Evolutionary conservation across 2,797 vertebrate species (phyloP).

Genomic region (Poeciliopsis presidionis): DNA sequence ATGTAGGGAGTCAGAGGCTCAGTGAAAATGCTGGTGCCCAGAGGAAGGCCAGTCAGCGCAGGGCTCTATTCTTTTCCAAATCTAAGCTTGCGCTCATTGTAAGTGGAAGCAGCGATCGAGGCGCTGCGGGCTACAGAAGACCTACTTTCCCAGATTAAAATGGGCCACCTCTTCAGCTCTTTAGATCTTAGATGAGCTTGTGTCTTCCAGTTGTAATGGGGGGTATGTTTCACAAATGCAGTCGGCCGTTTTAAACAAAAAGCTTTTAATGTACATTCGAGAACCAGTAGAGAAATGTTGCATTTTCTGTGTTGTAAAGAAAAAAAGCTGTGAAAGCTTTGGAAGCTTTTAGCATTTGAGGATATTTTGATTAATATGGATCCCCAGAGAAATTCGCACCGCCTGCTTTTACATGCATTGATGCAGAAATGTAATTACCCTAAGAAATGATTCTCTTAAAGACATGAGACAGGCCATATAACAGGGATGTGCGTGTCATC

Average conservation of each 20-base stretch:
- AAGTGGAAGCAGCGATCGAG: slow-evolving; percentile 69
- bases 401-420: slow-evolving; percentile 80
- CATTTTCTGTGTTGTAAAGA: slow-evolving; percentile 18
- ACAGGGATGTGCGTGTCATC: slow-evolving; percentile 71
- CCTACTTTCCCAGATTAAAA: slow-evolving; percentile 80
- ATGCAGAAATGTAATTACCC: slow-evolving; percentile 86
- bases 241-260: slow-evolving; percentile 21
- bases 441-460: slow-evolving; percentile 83
- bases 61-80: slow-evolving; percentile 68
- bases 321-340: slow-evolving; percentile 4
- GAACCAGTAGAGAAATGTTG: background rate
- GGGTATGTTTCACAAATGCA: slow-evolving; percentile 20
- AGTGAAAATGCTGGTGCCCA: slow-evolving; percentile 70
- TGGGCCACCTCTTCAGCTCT: slow-evolving; percentile 71
- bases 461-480: slow-evolving; percentile 74
- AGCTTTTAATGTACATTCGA: slow-evolving; percentile 11
- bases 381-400: slow-evolving; percentile 73
- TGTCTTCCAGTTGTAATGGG: slow-evolving; percentile 42
- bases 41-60: slow-evolving; percentile 67
- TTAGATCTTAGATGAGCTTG: slow-evolving; percentile 49
- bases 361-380: slow-evolving; percentile 73
- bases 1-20: slow-evolving; percentile 69
- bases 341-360: slow-evolving; percentile 25
- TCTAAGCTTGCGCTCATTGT: slow-evolving; percentile 71
- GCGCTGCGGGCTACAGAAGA: slow-evolving; percentile 80